Evolutionary conservation across 1,140 invertebrate species (phyloP), one percentile per base, ranked within the genome.

Genomic region (Bemisia tabaci): DNA sequence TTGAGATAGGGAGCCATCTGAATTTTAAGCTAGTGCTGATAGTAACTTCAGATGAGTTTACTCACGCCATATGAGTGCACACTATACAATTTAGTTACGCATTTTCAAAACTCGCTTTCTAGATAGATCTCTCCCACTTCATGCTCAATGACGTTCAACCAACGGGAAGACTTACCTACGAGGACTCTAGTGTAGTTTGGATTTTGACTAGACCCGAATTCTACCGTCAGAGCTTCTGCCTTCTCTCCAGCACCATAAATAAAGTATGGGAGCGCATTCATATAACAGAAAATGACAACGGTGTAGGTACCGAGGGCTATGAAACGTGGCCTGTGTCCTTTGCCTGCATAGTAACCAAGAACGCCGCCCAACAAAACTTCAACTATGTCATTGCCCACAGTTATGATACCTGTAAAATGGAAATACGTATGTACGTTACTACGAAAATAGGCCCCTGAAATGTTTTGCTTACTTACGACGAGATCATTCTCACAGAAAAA

Each of bases 201-300:
- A 22, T 22, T 73, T n/a, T n/a, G n/a, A n/a, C n/a, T n/a, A 73
- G 0, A 76, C 74, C 82, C 82, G 68, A 84, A 84, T 71, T 89
- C 87, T 48, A 80, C 75, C 0, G 86, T 88, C 48, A 88, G 73
- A 25, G 80, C 73, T 17, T 88, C 72, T 0, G 86, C 85, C 70
- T 89, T 85, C 22, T 85, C 78, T 1, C 87, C 87, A 22, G 86
- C 81, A 0, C 87, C 87, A 69, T 88, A 91, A 2, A 91, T 75
- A 64, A 88, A 82, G 70, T 90, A 88, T 1, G 89, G 89, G 0
- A 87, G 70, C 60, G 85, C 85, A 64, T 84, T 85, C 64, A 90
- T 71, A 65, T 89, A 78, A 73, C 87, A 89, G 70, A 86, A 87
- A 0, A 84, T 60, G 0, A 86, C 85, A 9, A 88, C 86, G 25